A percentile compares a stretch with the other conserved stretches of the same genome.
Evolutionary conservation across 2,113 vertebrate species (phyloP).

Genomic region (Microcebus murinus): DNA sequence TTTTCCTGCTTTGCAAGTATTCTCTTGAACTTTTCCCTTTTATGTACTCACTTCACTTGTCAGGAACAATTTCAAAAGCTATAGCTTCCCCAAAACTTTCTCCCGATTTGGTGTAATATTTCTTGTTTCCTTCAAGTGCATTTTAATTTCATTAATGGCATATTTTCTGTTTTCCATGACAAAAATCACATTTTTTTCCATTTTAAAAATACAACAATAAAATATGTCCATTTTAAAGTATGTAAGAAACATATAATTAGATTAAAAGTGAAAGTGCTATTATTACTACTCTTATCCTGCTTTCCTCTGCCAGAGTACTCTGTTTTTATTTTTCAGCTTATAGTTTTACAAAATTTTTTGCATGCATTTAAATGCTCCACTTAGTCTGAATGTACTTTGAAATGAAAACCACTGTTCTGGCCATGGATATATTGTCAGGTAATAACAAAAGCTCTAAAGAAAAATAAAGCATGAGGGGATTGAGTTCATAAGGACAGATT

Average conservation of each 20-base stretch:
- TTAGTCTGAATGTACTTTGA: neutral
- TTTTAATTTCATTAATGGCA: neutral
- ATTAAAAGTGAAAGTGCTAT: neutral
- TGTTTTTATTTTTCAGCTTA: neutral
- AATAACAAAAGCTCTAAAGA: neutral
- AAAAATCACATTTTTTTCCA: neutral
- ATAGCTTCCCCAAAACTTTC: neutral
- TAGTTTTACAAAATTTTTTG: conserved; percentile 24
- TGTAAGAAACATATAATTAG: neutral
- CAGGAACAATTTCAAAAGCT: neutral
- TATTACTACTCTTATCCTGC: neutral
- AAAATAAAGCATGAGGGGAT: neutral
- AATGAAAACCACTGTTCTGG: conserved; percentile 27
- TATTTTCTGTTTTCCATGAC: neutral
- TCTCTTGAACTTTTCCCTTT: neutral
- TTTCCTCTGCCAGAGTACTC: neutral
- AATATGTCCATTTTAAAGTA: neutral
- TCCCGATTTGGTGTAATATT: neutral
- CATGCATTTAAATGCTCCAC: conserved; percentile 35
- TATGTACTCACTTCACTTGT: neutral
- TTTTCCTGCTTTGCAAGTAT: neutral
- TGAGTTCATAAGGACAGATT: neutral
- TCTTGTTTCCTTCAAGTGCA: neutral
- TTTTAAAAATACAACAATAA: neutral
- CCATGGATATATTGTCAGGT: neutral